Conservation (phyloP, 1,140 invertebrate species). For the Trichonephila clavata region DNA sequence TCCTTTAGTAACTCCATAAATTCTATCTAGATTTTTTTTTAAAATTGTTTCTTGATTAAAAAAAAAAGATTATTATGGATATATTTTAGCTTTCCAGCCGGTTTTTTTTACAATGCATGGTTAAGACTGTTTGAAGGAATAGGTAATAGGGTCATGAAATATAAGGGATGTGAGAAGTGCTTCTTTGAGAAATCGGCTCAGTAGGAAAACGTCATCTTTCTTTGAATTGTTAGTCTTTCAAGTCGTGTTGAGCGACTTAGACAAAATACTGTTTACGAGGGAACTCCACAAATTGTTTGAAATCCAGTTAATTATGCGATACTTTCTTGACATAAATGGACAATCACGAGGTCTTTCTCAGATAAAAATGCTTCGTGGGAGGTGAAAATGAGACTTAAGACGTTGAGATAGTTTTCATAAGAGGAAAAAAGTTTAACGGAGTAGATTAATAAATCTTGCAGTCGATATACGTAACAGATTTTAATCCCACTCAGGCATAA, state of each 20-base stretch:
- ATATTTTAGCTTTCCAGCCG: too few relatives aligned
- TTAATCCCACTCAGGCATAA: too few relatives aligned
- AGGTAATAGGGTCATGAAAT: too few relatives aligned
- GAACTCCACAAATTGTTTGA: not conserved
- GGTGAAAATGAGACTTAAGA: not conserved
- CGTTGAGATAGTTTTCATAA: not conserved
- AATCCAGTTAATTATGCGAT: conserved; percentile 62
- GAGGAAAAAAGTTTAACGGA: not conserved
- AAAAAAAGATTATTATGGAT: too few relatives aligned
- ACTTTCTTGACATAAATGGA: conserved; percentile 30
- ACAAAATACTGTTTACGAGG: not conserved
- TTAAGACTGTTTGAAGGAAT: too few relatives aligned
- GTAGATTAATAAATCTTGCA: not conserved
- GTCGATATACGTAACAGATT: too few relatives aligned
- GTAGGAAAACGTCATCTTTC: not conserved
- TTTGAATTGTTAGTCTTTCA: not conserved
- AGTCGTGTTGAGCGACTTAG: conserved; percentile 45
- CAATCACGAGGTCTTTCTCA: not conserved
- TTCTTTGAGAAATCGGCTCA: not conserved
- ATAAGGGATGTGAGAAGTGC: not conserved
- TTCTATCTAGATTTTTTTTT: too few relatives aligned
- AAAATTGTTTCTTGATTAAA: too few relatives aligned
- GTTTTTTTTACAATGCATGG: too few relatives aligned
- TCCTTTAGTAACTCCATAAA: too few relatives aligned
- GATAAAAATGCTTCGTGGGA: not conserved